Percentiles rank a stretch among this genome's conserved stretches.
Conservation (phyloP, 2,113 vertebrate genomes). For the zebrafish (Danio rerio) region DNA sequence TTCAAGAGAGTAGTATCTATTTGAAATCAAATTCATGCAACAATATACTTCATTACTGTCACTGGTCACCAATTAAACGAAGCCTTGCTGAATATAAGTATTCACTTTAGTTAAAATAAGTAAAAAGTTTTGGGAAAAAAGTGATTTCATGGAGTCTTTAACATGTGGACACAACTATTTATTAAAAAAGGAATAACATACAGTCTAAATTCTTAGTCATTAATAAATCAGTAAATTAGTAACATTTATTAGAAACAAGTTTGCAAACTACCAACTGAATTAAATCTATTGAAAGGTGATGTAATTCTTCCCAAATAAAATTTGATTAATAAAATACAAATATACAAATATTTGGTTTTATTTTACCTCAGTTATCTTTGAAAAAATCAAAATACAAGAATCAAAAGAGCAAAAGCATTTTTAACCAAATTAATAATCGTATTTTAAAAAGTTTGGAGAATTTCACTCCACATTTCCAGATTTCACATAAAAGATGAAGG, state of each 20-base stretch:
- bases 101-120: not conserved
- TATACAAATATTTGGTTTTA: not conserved
- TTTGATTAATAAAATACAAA: not conserved
- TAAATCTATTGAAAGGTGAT: not conserved
- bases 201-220: not conserved
- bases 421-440: not conserved
- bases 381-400: not conserved
- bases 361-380: not conserved
- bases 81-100: not conserved
- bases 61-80: not conserved
- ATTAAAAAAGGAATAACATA: not conserved
- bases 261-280: not conserved
- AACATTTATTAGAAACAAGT: not conserved
- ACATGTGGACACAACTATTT: not conserved
- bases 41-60: not conserved
- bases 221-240: not conserved
- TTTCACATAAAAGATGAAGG: not conserved
- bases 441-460: not conserved
- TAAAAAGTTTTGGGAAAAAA: not conserved
- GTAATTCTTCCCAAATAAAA: not conserved
- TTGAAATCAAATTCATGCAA: not conserved
- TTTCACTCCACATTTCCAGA: not conserved
- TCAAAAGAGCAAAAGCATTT: not conserved
- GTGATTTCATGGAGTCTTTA: slow-evolving; percentile 22
- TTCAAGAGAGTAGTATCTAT: not conserved